These are phyloP conservation scores for Corythaeola cristata DNA, from an alignment of 2,113 vertebrate genomes.

Conservation along the genomic window DNA sequence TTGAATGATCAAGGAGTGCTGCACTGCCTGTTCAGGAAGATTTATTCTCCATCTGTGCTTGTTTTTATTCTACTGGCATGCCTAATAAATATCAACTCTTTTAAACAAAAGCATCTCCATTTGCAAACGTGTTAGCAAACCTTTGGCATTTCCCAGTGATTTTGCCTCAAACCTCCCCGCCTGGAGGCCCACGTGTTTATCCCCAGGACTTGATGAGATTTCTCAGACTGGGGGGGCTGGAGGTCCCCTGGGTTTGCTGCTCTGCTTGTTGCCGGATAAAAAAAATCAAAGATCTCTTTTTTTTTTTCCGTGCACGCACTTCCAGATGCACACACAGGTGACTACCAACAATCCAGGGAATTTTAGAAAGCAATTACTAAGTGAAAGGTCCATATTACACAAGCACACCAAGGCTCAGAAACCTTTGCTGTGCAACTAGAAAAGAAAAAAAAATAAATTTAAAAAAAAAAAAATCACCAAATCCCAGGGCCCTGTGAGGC, in stretches of 20 bases:
- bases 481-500: background rate
- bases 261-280: background rate
- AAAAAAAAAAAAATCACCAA: background rate
- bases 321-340: background rate
- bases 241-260: background rate
- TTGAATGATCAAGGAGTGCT: slow-evolving; percentile 14
- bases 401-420: background rate
- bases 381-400: background rate
- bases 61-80: slow-evolving; percentile 45
- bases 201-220: background rate
- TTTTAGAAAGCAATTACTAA: background rate
- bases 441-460: background rate
- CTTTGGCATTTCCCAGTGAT: background rate
- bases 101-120: slow-evolving; percentile 24
- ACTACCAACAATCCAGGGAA: background rate
- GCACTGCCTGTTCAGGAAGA: slow-evolving; percentile 40
- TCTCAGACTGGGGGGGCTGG: background rate
- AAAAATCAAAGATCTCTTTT: background rate
- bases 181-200: background rate
- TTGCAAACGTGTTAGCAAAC: slow-evolving; percentile 1
- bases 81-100: slow-evolving; percentile 55
- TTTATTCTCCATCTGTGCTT: slow-evolving; percentile 60
- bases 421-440: background rate
- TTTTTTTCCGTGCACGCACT: background rate
- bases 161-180: background rate